phyloP scores from a whole-genome alignment of 2,797 vertebrate species.

The Phyllotis vaccarum region DNA sequence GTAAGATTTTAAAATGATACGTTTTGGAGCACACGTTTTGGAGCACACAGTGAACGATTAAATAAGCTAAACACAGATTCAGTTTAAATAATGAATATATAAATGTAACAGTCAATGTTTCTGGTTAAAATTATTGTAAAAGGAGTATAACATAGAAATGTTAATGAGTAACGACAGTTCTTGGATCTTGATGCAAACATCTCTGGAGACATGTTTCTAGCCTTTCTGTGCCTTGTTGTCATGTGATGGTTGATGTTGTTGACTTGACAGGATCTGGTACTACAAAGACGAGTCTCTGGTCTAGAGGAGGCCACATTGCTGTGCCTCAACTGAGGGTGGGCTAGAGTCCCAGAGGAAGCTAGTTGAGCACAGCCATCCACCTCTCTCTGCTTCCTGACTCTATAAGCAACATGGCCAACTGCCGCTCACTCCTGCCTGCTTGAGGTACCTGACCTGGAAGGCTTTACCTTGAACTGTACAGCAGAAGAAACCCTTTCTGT shows the following conservation, averaged over 20 bases:
- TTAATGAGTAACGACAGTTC: neutral
- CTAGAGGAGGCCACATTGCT: neutral
- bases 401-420: neutral
- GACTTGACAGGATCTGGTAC: neutral
- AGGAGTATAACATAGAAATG: neutral
- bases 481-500: neutral
- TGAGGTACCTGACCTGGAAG: neutral
- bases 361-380: neutral
- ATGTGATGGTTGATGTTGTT: neutral
- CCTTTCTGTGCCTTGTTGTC: neutral
- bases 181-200: neutral
- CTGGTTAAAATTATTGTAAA: constrained; percentile 29
- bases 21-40: neutral
- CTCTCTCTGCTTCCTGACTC: neutral
- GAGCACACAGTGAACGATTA: neutral
- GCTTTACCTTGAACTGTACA: neutral
- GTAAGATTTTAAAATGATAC: neutral
- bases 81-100: constrained; percentile 1
- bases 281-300: neutral
- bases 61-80: neutral
- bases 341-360: neutral
- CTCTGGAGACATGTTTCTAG: neutral
- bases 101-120: neutral
- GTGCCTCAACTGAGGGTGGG: neutral
- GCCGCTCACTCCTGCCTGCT: neutral